Base-by-base conservation (phyloP, 1,140 invertebrate species). In the Andricus grossulariae region DNA sequence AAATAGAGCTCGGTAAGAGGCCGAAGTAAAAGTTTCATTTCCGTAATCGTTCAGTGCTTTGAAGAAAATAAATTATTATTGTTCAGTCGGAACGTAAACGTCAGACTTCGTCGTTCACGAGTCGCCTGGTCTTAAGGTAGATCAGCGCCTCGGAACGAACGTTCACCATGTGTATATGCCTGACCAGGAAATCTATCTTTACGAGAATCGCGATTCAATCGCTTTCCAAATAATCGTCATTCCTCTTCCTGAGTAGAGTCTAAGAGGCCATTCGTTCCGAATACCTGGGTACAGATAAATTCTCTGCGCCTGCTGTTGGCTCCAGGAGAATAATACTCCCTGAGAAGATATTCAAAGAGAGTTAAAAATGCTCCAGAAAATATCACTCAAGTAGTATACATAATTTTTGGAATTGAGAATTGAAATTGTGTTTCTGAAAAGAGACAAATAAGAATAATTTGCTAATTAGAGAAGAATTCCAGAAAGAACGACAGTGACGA, bases 401-500 rank as follows among this genome's bases (percentile, higher is more conserved):
- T 45, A 45, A 5, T 45, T 45, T 11, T 0, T 0, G 7, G 39
- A 45, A 1, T 45, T 11, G 39, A 45, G 8, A 45, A 11, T 45
- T 45, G 39, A 45, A 11, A 45, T 45, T 10, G 39, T 54, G 3
- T 54, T 18, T 54, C 16, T 18, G 52, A 18, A 57, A 60, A 15
- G 32, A 16, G 16, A 25, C 32, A 3, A 66, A 45, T 6, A 39
- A 66, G 32, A 66, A n/a, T 45, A 11, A 39, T 39, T 66, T 5
- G 0, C 25, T 15, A 16, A 66, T 66, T 66, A 39, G 25, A 66
- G 25, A 66, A 45, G 60, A 45, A 66, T 45, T 39, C 7, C 3
- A 15, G 15, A 66, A 39, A 66, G 15, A 66, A 25, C 66, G 78
- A 76, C 54, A 72, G 57, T 21, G 66, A 60, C 25, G n/a, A 73